Base-by-base conservation (phyloP, 2,113 vertebrate genomes). In the Colinus virginianus region DNA sequence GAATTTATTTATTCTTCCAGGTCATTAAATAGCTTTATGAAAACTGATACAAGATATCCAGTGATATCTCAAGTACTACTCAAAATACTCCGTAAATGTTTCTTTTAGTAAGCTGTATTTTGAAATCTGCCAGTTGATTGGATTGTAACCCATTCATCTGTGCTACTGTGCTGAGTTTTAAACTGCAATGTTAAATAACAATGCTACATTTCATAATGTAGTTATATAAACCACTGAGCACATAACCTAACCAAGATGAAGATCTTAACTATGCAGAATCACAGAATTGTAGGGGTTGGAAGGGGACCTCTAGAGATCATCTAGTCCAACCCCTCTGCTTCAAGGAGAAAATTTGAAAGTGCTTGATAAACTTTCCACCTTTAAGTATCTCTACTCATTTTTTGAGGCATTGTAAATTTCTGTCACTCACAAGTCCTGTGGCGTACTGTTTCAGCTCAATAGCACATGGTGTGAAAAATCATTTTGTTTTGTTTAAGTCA, bases 161-260 rank as follows among this genome's bases (percentile, higher is more conserved):
- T 78, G 81, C 62, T 87, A 42, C 66, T 87, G 36, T 66, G 45
- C 42, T 94, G 74, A 77, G 94, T 94, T 85, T 90, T 82, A 79
- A 91, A 67, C 38, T 49, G 87, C 63, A 90, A 74, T 91, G 85
- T 87, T 95, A 92, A 77, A 62, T 67, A 84, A 76, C 63, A 82
- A 72, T 63, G 82, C 22, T 71, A 86, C 77, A 53, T 89, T 25
- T 79, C 45, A 56, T 38, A 48, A 12, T 48, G 13, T 32, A 77
- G 36, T 51, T 79, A 6, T 28, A 26, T 71, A 82, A 94, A 58
- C 13, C 5, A 45, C 21, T 6, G 9, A 25, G 13, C 10, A 22
- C 13, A 51, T 59, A 55, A 59, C 2, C 63, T 59, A 55, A 59
- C 2, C 59, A 48, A 90, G 88, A 83, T 64, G 74, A 9, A 45